phyloP scores from a whole-genome alignment of 2,888 invertebrate species.

The Halictus ligatus region DNA sequence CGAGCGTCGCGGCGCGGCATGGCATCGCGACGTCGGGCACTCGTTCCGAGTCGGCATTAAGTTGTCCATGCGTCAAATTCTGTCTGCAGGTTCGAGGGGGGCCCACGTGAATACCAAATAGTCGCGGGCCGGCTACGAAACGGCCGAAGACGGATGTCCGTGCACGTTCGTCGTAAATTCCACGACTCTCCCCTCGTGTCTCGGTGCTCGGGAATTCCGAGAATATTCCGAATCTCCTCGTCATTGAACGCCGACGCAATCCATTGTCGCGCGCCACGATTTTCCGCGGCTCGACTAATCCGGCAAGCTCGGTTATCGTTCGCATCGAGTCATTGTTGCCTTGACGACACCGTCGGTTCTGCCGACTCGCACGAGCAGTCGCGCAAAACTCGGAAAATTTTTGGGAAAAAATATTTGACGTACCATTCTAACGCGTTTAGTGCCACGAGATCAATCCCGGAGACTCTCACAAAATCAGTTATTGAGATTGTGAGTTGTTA shows the following conservation, averaged over 20 bases:
- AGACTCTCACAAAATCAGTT: too few relatives aligned
- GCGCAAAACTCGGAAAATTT: neutral
- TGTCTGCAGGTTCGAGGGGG: slow-evolving; percentile 60
- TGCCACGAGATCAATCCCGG: too few relatives aligned
- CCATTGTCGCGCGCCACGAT: slow-evolving; percentile 43
- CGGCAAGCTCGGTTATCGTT: slow-evolving; percentile 10
- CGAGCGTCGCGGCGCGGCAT: slow-evolving; percentile 14
- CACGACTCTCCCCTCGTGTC: slow-evolving; percentile 27
- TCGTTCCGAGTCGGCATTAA: slow-evolving; percentile 67
- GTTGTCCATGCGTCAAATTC: slow-evolving; percentile 73
- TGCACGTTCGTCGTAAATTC: slow-evolving; percentile 60
- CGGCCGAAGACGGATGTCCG: slow-evolving; percentile 63
- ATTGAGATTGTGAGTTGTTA: too few relatives aligned
- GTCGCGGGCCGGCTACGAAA: slow-evolving; percentile 54
- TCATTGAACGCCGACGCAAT: slow-evolving; percentile 32
- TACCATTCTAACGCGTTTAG: too few relatives aligned
- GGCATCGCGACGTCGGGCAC: slow-evolving; percentile 29
- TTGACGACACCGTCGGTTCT: slow-evolving; percentile 5
- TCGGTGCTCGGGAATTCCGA: slow-evolving; percentile 44
- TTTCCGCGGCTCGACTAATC: slow-evolving; percentile 32
- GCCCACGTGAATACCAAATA: slow-evolving; percentile 68
- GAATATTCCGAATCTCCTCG: slow-evolving; percentile 49
- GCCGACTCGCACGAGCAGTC: neutral
- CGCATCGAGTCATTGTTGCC: slow-evolving; percentile 5
- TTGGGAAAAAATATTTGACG: neutral